A percentile compares a stretch with the other conserved stretches of the same genome.
Evolutionary conservation across 2,888 invertebrate species (phyloP).

Genomic region (Macrophya alboannulata): DNA sequence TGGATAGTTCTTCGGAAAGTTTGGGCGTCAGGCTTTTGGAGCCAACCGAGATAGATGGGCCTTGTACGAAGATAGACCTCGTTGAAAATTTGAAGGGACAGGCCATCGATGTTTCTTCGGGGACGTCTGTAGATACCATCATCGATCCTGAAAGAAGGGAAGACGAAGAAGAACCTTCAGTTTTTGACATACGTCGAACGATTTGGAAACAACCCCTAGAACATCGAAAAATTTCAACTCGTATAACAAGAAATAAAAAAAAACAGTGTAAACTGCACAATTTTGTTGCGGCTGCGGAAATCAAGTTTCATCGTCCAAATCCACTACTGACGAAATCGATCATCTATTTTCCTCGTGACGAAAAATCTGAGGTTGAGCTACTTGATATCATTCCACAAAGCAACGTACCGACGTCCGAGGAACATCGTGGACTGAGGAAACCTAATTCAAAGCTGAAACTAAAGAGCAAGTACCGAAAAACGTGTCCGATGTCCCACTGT

Average conservation of each 20-base stretch:
- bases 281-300: not conserved
- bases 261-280: conserved; percentile 42
- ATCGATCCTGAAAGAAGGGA: not conserved
- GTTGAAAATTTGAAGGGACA: conserved; percentile 1
- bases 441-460: not conserved
- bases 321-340: not conserved
- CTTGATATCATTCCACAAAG: not conserved
- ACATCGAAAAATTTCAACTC: conserved; percentile 23
- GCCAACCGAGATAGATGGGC: conserved; percentile 50
- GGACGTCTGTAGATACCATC: not conserved
- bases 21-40: conserved; percentile 70
- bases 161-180: not conserved
- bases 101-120: not conserved
- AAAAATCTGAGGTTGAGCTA: not conserved
- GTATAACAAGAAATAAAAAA: conserved; percentile 36
- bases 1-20: conserved; percentile 62
- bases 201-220: not conserved
- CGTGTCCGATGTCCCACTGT: not conserved
- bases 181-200: not conserved
- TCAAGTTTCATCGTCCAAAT: not conserved
- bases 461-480: not conserved
- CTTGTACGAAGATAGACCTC: conserved; percentile 21
- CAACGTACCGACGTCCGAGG: no score
- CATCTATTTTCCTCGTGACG: not conserved
- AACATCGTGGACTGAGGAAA: not conserved